Base-by-base conservation (phyloP, 2,113 vertebrate genomes). In the Limanda limanda region DNA sequence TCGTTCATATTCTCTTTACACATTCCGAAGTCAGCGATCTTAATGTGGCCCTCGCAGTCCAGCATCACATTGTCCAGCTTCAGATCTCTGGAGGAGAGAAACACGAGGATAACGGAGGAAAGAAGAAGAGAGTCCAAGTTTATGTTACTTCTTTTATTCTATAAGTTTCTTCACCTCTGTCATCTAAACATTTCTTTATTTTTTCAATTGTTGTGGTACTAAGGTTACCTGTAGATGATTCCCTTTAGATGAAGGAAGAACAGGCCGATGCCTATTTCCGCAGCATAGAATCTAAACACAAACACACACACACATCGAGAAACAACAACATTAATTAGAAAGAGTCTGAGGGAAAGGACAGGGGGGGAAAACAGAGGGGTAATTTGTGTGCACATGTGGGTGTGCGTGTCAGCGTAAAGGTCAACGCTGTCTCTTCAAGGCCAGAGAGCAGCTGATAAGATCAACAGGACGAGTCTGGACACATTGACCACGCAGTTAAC, bases 11-110 rank as follows among this genome's bases (percentile, higher is more conserved):
- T 96, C 21, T 99, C 98, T 88, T 99, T 99, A 91, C 97, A 99
- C 98, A 99, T 99, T 45, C 98, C 98, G 54, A 98, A 99, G 87
- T 99, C 98, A 8, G 98, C 97, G 1, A 99, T 97, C 93, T 99
- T 99, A 64, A 99, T 99, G 87, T 99, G 98, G n/a, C 98, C 97
- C 92, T 99, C 97, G 0, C 95, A 95, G 83, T 99, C 98, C 94
- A 99, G 82, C 97, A 99, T 99, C 86, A 99, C 97, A 0, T 99
- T 99, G 47, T 99, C 98, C 80, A 99, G 91, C 91, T 99, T 99
- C 91, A 99, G 94, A 88, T 99, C 98, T 90, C 98, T 99, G 23
- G 1, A 73, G 27, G 54, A 52, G 20, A 27, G 9, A 14, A 18
- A 68, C 17, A 45, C n/a, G 47, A 25, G 1, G 13, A 51, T 23